A percentile compares a stretch with the other conserved stretches of the same genome.
These are phyloP conservation scores for Phenganax stokvisi DNA, from an alignment of 92 coral and sea anemone species.

Conservation along the genomic window DNA sequence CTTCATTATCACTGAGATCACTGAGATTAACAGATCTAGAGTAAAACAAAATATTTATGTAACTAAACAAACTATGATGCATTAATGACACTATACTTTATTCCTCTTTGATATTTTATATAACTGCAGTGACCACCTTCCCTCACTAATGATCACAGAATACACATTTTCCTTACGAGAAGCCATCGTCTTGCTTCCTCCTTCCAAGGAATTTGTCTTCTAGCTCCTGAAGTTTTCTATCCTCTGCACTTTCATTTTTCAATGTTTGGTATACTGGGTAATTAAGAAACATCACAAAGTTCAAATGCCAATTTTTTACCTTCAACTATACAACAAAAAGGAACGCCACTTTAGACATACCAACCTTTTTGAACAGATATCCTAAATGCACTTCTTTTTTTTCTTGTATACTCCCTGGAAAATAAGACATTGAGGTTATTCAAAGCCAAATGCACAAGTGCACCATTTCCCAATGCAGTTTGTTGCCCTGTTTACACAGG, in stretches of 20 bases:
- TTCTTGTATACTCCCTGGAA: slow-evolving; percentile 78
- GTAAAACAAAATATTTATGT: not conserved
- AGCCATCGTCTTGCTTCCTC: slow-evolving; percentile 46
- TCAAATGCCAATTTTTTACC: not conserved
- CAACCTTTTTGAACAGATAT: slow-evolving; percentile 84
- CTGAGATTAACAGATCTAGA: slow-evolving; percentile 23
- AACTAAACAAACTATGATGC: too few relatives aligned
- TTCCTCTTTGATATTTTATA: too few relatives aligned
- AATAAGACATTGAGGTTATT: not conserved
- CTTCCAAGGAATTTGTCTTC: slow-evolving; percentile 72
- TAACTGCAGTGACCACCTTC: not conserved
- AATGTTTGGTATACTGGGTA: slow-evolving; percentile 59
- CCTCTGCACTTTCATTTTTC: slow-evolving; percentile 55
- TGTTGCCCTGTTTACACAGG: too few relatives aligned
- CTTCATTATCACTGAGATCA: slow-evolving; percentile 1
- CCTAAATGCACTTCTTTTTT: slow-evolving; percentile 69
- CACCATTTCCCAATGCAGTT: not conserved
- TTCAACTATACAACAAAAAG: not conserved
- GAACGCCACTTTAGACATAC: not conserved
- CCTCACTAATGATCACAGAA: not conserved
- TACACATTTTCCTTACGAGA: slow-evolving; percentile 46
- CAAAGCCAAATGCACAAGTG: not conserved
- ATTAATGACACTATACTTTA: too few relatives aligned
- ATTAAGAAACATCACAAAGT: not conserved
- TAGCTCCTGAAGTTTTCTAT: slow-evolving; percentile 61